A percentile compares a stretch with the other conserved stretches of the same genome.
phyloP scores from a whole-genome alignment of 2,113 vertebrate genomes.

The Poecilia latipinna region DNA sequence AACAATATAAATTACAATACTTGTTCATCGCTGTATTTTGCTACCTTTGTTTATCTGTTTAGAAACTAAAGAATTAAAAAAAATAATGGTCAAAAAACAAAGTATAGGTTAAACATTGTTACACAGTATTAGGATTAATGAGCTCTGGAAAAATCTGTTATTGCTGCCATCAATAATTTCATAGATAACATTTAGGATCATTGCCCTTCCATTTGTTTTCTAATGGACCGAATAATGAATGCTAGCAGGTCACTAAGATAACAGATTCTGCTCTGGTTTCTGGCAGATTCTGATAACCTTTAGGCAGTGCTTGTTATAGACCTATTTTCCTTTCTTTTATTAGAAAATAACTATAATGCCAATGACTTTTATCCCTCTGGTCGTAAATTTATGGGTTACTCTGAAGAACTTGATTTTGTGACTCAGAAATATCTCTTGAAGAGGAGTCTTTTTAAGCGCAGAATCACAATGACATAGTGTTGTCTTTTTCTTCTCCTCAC shows the following conservation, averaged over 20 bases:
- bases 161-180: conserved; percentile 29
- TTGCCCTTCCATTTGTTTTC: conserved; percentile 41
- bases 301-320: conserved; percentile 43
- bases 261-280: conserved; percentile 48
- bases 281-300: conserved; percentile 41
- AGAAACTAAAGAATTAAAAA: no score
- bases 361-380: background rate
- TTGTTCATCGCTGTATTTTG: background rate
- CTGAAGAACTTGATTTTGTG: conserved; percentile 7
- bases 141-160: conserved; percentile 7
- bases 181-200: conserved; percentile 52
- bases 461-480: conserved; percentile 75
- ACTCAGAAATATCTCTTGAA: conserved; percentile 52
- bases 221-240: conserved; percentile 57
- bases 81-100: background rate
- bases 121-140: conserved; percentile 2
- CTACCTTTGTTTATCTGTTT: no score
- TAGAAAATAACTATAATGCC: conserved; percentile 10
- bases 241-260: conserved; percentile 59
- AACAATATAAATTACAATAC: background rate
- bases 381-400: conserved; percentile 9
- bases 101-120: background rate
- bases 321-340: conserved; percentile 17
- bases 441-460: conserved; percentile 53
- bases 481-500: conserved; percentile 45